Percentiles rank a stretch among this genome's conserved stretches.
Conservation (phyloP, 2,113 vertebrate genomes). For the Bambusicola thoracicus region DNA sequence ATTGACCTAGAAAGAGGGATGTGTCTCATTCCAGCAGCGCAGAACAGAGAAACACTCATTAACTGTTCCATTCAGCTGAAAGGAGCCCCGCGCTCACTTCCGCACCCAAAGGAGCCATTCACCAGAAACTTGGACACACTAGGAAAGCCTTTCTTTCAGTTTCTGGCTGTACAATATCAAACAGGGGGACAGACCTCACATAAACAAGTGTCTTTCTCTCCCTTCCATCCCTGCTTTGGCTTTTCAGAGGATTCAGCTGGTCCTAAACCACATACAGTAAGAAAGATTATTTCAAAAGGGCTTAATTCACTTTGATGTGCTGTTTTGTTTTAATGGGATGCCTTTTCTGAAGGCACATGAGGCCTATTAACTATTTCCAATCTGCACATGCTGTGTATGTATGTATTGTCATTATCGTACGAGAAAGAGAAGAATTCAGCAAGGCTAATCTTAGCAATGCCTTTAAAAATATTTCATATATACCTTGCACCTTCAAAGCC, state of each 20-base stretch:
- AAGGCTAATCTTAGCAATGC: neutral
- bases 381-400: accelerated
- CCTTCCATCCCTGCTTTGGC: neutral
- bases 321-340: conserved; percentile 40
- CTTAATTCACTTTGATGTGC: conserved; percentile 51
- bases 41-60: conserved; percentile 71
- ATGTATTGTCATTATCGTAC: neutral
- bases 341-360: neutral
- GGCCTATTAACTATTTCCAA: conserved; percentile 9
- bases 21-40: conserved; percentile 55
- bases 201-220: conserved; percentile 53
- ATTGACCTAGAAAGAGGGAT: conserved; percentile 73
- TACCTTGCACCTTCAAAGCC: conserved; percentile 19
- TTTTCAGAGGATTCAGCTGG: conserved; percentile 46
- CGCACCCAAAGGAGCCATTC: conserved; percentile 64
- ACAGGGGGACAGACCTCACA: conserved; percentile 45
- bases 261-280: conserved; percentile 50
- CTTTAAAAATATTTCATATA: conserved; percentile 5
- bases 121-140: conserved; percentile 60
- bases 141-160: conserved; percentile 44
- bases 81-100: conserved; percentile 57
- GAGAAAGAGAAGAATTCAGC: neutral
- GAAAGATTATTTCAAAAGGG: conserved; percentile 48
- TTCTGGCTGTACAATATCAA: conserved; percentile 60
- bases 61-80: conserved; percentile 61